Evolutionary conservation across 53 echinoderm and acorn worm species (phyloP), one percentile per base, ranked within the genome.

Genomic region (Temnopleurus reevesii): DNA sequence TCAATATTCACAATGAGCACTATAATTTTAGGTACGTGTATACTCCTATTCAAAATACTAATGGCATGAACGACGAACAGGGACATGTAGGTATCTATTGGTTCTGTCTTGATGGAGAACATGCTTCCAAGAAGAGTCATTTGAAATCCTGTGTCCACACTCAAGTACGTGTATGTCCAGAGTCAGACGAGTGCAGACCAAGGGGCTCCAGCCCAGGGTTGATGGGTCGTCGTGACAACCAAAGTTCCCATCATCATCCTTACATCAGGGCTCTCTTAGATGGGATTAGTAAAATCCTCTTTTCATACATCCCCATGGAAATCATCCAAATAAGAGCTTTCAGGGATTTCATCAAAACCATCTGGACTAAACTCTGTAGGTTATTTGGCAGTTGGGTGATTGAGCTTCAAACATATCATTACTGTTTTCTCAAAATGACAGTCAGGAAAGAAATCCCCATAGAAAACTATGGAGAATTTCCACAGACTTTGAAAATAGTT

Each of bases 181-280:
- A 10, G 79, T 79, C 79, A 79, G 79, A 79, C 47, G 79, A 79
- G 31, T 47, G 46, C 45, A 79, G 46, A 79, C 3, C 46, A 29
- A 3, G n/a, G 49, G 49, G 19, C 49, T 28, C 79, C 47, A 28
- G 5, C 51, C 46, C 18, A 17, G 49, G 79, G 46, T 47, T 13
- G 79, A 79, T 46, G 79, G 79, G 49, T 49, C 79, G 49, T 23
- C 30, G 79, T 49, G 79, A 29, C 79, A 41, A 79, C 46, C 79
- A 13, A 24, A 79, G 53, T 25, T 47, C 79, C 30, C 51, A 79
- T 79, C 79, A 71, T 38, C 38, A n/a, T 5, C 41, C 71, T 71
- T 9, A 71, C 41, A 71, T n/a, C 71, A 1, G 35, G 13, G 71
- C 23, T 71, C 71, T 38, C 71, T 71, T 21, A 41, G 38, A 41